Percentiles rank a stretch among this genome's conserved stretches.
These are phyloP conservation scores for Dasyurus viverrinus DNA, from an alignment of 2,113 vertebrate species.

Conservation along the genomic window DNA sequence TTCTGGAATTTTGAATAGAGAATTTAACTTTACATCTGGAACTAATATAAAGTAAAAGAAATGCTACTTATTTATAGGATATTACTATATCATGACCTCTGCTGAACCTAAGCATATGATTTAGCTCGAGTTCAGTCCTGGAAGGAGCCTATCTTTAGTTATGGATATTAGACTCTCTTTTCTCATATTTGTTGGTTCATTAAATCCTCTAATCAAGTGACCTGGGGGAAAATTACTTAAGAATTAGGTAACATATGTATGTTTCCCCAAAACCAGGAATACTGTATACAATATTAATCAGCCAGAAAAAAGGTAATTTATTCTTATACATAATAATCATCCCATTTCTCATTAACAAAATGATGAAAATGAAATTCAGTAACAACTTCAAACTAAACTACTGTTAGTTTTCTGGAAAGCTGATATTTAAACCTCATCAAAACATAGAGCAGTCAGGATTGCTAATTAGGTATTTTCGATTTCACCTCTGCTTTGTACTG, in stretches of 20 bases:
- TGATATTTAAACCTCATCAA: not conserved
- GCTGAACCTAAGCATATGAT: not conserved
- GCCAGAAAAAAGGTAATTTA: not conserved
- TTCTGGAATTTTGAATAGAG: conserved; percentile 24
- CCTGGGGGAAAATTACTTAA: not conserved
- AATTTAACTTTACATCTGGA: conserved; percentile 29
- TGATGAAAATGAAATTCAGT: not conserved
- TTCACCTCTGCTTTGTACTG: not conserved
- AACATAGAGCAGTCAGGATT: not conserved
- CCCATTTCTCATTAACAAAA: not conserved
- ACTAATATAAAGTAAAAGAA: conserved; percentile 11
- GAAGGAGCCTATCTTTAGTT: not conserved
- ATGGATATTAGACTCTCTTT: not conserved
- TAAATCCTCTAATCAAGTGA: not conserved
- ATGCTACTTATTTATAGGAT: not conserved
- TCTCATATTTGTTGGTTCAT: not conserved
- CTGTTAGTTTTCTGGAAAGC: not conserved
- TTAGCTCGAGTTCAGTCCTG: not conserved
- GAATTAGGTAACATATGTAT: not conserved
- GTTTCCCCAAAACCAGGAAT: not conserved
- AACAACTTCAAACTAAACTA: not conserved
- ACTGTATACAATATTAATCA: not conserved
- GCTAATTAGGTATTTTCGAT: not conserved
- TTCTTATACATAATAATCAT: not conserved
- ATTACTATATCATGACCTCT: not conserved